A percentile compares a stretch with the other conserved stretches of the same genome.
Conservation (phyloP, 1,140 invertebrate species). For the Limonius californicus region DNA sequence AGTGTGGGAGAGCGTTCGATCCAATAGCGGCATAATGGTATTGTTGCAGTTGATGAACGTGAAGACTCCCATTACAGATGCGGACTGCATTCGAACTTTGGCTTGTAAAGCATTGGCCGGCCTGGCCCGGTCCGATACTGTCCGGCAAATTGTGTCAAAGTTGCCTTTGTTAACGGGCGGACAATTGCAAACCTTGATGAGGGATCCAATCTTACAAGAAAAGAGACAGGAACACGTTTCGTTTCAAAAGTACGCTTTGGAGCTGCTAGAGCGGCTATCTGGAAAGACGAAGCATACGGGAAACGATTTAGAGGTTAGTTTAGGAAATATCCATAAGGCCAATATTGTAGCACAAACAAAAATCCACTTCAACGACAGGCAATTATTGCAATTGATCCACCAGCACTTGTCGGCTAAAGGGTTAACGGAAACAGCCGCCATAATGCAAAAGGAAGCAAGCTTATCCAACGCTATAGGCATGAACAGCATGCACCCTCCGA, state of each 20-base stretch:
- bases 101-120: constrained; percentile 91
- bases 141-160: constrained; percentile 93
- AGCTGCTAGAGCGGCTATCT: constrained; percentile 86
- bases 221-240: constrained; percentile 91
- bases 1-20: constrained; percentile 89
- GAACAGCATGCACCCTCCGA: constrained; percentile 46
- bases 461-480: constrained; percentile 48
- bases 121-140: constrained; percentile 84
- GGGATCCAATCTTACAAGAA: constrained; percentile 94
- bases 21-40: constrained; percentile 96
- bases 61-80: constrained; percentile 94
- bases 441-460: constrained; percentile 73
- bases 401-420: constrained; percentile 81
- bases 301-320: constrained; percentile 72
- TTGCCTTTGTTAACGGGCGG: constrained; percentile 91
- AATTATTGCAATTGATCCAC: constrained; percentile 88
- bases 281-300: constrained; percentile 83
- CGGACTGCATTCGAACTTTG: constrained; percentile 87
- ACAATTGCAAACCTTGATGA: constrained; percentile 90
- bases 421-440: constrained; percentile 64
- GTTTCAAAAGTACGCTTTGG: constrained; percentile 93
- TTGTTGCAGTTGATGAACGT: constrained; percentile 79
- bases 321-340: constrained; percentile 81
- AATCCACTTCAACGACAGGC: constrained; percentile 90
- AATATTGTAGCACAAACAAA: constrained; percentile 94